Conservation (phyloP, 2,113 vertebrate genomes). For the Chunga burmeisteri region DNA sequence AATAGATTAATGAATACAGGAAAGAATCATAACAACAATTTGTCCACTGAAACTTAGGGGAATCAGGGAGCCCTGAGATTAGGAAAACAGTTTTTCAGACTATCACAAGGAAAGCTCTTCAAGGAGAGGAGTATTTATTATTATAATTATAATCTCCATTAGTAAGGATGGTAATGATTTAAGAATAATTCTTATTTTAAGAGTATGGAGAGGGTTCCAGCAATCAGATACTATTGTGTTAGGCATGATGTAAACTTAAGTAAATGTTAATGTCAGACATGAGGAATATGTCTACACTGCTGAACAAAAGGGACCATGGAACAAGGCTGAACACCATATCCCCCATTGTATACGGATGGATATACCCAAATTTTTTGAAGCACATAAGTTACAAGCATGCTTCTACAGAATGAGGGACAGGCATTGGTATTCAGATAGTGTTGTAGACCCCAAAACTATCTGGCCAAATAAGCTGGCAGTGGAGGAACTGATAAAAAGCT, state of each 20-base stretch:
- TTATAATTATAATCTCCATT: not conserved
- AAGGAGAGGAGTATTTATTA: not conserved
- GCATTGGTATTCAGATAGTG: not conserved
- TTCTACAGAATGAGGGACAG: not conserved
- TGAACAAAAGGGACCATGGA: not conserved
- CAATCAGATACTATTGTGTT: not conserved
- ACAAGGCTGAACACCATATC: not conserved
- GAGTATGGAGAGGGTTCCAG: not conserved
- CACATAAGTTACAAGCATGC: rapidly evolving
- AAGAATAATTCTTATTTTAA: not conserved
- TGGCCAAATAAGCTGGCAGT: not conserved
- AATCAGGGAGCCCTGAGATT: not conserved
- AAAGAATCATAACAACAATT: not conserved
- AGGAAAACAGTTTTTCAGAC: not conserved
- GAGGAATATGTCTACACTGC: not conserved
- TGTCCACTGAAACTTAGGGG: not conserved
- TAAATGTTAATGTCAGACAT: not conserved
- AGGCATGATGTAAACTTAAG: not conserved
- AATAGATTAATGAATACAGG: not conserved
- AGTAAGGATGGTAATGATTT: not conserved
- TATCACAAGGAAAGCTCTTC: not conserved
- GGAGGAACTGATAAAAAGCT: not conserved
- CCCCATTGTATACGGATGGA: rapidly evolving
- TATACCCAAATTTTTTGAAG: not conserved
- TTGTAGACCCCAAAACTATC: not conserved